A percentile compares a stretch with the other conserved stretches of the same genome.
phyloP scores from a whole-genome alignment of 2,888 invertebrate genomes.

The Prenolepis imparis region DNA sequence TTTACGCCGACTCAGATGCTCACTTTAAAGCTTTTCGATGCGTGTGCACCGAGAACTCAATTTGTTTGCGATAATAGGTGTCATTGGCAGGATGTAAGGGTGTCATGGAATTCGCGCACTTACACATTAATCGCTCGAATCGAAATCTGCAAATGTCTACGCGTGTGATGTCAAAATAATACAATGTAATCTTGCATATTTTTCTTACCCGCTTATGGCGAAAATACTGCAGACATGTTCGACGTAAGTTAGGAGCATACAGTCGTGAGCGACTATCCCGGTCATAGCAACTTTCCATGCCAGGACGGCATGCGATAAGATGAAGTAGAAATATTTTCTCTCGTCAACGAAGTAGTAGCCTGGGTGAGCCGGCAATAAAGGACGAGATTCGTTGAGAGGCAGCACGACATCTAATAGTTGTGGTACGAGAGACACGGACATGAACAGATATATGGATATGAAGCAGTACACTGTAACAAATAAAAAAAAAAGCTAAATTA shows the following conservation, averaged over 20 bases:
- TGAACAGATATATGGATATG: background rate
- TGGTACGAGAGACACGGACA: slow-evolving; percentile 25
- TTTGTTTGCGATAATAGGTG: background rate
- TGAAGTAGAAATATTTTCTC: slow-evolving; percentile 13
- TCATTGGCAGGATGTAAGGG: background rate
- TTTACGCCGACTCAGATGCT: background rate
- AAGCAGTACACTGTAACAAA: slow-evolving; percentile 24
- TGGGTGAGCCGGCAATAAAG: background rate
- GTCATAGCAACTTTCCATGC: slow-evolving; percentile 14
- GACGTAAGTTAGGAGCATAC: slow-evolving; percentile 30
- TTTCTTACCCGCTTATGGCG: slow-evolving; percentile 3
- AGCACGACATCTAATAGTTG: slow-evolving; percentile 18
- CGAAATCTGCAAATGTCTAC: slow-evolving; percentile 29
- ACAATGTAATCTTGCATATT: too few species aligned
- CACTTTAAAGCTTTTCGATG: slow-evolving; percentile 46
- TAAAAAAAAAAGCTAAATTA: background rate
- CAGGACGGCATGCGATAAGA: background rate
- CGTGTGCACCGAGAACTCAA: slow-evolving; percentile 10
- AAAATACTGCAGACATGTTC: slow-evolving; percentile 42
- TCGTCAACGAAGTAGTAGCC: slow-evolving; percentile 35
- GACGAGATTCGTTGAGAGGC: slow-evolving; percentile 49
- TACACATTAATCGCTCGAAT: background rate
- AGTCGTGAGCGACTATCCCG: slow-evolving; percentile 34
- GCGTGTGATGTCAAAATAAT: background rate
- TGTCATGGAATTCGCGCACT: background rate